Evolutionary conservation across 2,113 vertebrate species (phyloP), one percentile per base, ranked within the genome.

Genomic region (Hypomesus transpacificus): DNA sequence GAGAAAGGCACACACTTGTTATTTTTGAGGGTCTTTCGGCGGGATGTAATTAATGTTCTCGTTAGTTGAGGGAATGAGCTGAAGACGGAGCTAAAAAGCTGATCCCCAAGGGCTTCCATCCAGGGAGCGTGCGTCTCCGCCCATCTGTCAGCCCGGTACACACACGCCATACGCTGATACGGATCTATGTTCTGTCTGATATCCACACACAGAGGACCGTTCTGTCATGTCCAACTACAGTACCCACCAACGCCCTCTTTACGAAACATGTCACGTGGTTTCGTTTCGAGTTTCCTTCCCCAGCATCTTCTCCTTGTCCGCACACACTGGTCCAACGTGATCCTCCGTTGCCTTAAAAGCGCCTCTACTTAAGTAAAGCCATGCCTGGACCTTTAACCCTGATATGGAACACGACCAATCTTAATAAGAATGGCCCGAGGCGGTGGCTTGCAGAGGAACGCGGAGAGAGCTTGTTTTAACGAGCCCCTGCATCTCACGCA

Each of bases 21-120:
- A 69, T 81, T 77, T 84, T 80, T 50, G 68, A 73, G 60, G 60
- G 78, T 75, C 65, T 84, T 80, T 82, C 50, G 70, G 68, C 54
- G 50, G 75, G 78, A 88, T 82, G 84, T 86, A 87, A 86, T 88
- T 88, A 88, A 87, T 86, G 82, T 87, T 87, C 71, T 80, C 79
- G 85, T 90, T 89, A 90, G 85, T 31, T 46, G 75, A 77, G 78
- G 52, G 81, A 87, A 82, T 63, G 75, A 81, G 87, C 78, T 85
- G 71, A 77, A 78, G 78, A 81, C 81, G 75, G 74, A 79, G 80
- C 76, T 79, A 73, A 85, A 82, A 75, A 80, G 69, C 64, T 16
- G 68, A 80, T 75, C 68, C 74, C 77, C 81, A 39, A n/a, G 46
- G 70, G 70, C 80, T 52, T 64, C 77, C 56, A 31, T 24, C 16